Percentiles rank a stretch among this genome's conserved stretches.
Conservation (phyloP, 2,888 invertebrate genomes). For the Phyllotreta cruciferae region DNA sequence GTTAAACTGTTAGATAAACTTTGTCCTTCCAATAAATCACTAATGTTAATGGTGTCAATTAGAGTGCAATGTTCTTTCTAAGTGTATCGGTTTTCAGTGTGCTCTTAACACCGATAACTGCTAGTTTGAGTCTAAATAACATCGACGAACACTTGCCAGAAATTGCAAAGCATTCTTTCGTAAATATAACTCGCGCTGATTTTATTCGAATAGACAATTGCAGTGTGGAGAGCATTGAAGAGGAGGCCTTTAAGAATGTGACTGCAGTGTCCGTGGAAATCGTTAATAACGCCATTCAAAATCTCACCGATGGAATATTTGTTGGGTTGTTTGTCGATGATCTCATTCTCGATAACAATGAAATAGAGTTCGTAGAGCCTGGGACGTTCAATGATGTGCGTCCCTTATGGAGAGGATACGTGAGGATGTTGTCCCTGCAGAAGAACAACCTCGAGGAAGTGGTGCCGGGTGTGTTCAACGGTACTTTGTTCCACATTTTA, state of each 20-base stretch:
- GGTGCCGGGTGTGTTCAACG: slow-evolving; percentile 2
- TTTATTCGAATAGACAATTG: slow-evolving; percentile 3
- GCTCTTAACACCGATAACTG: not conserved
- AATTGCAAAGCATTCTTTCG: not conserved
- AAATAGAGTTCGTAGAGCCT: not conserved
- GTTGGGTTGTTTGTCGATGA: not conserved
- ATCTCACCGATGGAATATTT: not conserved
- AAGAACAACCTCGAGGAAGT: not conserved
- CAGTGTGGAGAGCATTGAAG: not conserved
- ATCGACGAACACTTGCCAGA: not conserved
- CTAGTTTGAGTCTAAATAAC: not conserved
- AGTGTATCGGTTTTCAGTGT: not conserved
- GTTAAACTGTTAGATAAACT: not conserved
- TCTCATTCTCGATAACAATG: slow-evolving; percentile 2
- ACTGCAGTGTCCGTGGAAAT: not conserved
- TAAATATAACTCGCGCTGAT: not conserved
- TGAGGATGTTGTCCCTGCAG: not conserved
- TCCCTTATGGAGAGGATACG: not conserved
- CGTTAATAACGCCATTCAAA: not conserved
- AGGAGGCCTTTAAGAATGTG: slow-evolving; percentile 6
- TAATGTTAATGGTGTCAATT: not conserved
- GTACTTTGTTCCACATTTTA: not conserved
- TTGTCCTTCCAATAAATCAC: not conserved
- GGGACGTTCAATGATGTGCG: slow-evolving; percentile 3
- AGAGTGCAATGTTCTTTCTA: slow-evolving; percentile 1